These are phyloP conservation scores for Perccottus glenii DNA, from an alignment of 2,113 vertebrate species.

Conservation along the genomic window DNA sequence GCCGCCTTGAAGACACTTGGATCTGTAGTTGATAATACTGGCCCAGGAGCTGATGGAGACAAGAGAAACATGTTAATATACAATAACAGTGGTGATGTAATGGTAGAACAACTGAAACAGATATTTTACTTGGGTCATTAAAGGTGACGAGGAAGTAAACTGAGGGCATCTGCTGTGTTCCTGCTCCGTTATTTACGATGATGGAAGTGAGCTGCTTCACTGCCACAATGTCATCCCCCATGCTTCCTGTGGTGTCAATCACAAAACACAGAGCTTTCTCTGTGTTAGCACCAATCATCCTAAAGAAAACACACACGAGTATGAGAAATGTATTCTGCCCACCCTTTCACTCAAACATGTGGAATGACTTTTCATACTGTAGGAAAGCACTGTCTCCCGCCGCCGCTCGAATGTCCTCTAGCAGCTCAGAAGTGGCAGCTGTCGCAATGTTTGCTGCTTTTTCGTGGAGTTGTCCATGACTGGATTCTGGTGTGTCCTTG, in stretches of 20 bases:
- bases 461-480: conserved; percentile 3
- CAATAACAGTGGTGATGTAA: neutral
- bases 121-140: conserved; percentile 74
- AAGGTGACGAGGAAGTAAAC: conserved; percentile 80
- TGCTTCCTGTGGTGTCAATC: conserved; percentile 80
- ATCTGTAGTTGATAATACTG: conserved; percentile 67
- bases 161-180: conserved; percentile 77
- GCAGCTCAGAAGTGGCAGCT: neutral
- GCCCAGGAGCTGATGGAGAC: conserved; percentile 68
- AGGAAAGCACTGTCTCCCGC: conserved; percentile 1
- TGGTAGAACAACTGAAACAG: neutral
- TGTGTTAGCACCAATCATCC: conserved; percentile 75
- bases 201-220: conserved; percentile 46
- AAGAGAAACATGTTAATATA: neutral
- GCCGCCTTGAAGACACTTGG: conserved; percentile 67
- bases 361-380: neutral
- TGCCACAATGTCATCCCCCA: conserved; percentile 68
- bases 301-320: conserved; percentile 12
- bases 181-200: conserved; percentile 72
- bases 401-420: conserved; percentile 1
- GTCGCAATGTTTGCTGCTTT: conserved; percentile 11
- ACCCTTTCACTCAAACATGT: neutral
- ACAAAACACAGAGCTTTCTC: conserved; percentile 75
- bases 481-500: conserved; percentile 1
- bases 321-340: neutral